Conservation (phyloP, 2,113 vertebrate species). For the Urocitellus parryii region DNA sequence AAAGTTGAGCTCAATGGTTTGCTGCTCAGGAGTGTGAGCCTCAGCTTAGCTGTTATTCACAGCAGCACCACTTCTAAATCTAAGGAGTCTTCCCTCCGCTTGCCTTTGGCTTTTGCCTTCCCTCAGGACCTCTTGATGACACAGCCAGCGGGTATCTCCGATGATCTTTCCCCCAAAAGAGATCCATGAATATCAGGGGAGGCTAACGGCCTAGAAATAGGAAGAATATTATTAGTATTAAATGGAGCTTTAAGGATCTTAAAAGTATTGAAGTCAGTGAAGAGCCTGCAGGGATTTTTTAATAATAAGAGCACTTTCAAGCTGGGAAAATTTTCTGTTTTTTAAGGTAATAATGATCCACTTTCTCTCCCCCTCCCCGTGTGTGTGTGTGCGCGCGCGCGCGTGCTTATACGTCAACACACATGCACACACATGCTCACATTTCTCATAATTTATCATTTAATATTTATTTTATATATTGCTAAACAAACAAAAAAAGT, state of each 20-base stretch:
- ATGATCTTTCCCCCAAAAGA: neutral
- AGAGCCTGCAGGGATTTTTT: neutral
- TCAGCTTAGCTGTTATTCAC: neutral
- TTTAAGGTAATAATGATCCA: neutral
- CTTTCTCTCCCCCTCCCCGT: neutral
- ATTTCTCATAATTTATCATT: neutral
- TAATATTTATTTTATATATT: neutral
- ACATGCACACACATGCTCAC: neutral
- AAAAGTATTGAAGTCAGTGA: neutral
- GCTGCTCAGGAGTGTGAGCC: neutral
- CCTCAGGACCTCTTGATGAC: too few species aligned
- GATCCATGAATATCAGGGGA: neutral
- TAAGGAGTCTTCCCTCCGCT: neutral
- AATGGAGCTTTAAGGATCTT: conserved; percentile 3
- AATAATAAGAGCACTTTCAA: neutral
- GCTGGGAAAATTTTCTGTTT: neutral
- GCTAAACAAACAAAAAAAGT: neutral
- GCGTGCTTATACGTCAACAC: fast-evolving
- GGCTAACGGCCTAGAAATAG: neutral
- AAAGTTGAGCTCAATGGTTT: neutral
- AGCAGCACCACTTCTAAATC: neutral
- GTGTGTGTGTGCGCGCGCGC: too few species aligned
- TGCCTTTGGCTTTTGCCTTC: neutral
- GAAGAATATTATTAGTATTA: neutral
- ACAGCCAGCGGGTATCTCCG: neutral